These are phyloP conservation scores for Phlogophora meticulosa DNA, from an alignment of 2,888 invertebrate species.

Conservation along the genomic window DNA sequence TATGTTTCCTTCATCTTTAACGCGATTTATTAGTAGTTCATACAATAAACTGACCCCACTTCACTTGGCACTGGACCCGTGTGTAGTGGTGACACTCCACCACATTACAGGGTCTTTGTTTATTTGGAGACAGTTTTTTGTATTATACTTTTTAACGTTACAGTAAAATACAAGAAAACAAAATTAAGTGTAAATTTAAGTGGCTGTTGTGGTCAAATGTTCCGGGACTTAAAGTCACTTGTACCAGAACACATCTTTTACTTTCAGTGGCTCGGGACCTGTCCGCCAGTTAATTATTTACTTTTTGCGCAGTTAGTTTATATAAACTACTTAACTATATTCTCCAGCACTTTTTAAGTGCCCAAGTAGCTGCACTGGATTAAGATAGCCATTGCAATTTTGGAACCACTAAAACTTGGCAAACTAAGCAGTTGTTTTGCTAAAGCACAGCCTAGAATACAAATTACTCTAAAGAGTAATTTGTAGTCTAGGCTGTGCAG, in stretches of 20 bases:
- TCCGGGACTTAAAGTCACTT: neutral
- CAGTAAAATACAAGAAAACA: neutral
- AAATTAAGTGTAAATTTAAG: neutral
- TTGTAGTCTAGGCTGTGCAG: conserved; percentile 9
- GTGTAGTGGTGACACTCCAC: no score
- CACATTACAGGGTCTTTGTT: no score
- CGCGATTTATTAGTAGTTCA: no score
- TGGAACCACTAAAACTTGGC: conserved; percentile 28
- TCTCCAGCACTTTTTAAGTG: conserved; percentile 7
- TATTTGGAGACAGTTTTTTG: no score
- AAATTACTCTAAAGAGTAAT: no score
- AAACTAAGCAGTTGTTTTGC: conserved; percentile 11
- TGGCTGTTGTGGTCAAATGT: neutral
- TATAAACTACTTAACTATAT: conserved; percentile 13
- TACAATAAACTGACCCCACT: no score
- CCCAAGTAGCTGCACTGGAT: conserved; percentile 2
- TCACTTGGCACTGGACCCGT: no score
- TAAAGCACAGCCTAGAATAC: no score
- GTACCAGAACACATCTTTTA: neutral
- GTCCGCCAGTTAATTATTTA: conserved; percentile 9
- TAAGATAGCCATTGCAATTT: conserved; percentile 16
- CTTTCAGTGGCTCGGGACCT: neutral
- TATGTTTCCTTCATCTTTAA: no score
- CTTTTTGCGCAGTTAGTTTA: conserved; percentile 22
- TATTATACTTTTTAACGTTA: no score